Percentiles rank a stretch among this genome's conserved stretches.
These are phyloP conservation scores for Trissolcus japonicus DNA, from an alignment of 2,888 invertebrate genomes.

Conservation along the genomic window DNA sequence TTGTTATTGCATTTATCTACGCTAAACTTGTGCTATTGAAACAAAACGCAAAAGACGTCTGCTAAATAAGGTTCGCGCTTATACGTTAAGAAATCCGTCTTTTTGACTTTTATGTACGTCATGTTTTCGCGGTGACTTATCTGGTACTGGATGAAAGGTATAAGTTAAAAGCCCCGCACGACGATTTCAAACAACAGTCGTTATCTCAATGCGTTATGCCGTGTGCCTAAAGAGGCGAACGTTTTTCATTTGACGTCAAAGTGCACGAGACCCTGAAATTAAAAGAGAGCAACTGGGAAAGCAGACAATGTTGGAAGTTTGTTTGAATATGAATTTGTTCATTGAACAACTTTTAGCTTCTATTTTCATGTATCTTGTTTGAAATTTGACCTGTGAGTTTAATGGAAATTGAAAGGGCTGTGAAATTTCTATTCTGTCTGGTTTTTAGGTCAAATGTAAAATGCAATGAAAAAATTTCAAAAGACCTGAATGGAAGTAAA, in stretches of 20 bases:
- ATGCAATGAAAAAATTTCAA: not conserved
- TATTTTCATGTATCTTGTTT: too few species aligned
- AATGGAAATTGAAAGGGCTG: too few species aligned
- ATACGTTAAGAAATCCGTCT: conserved; percentile 1
- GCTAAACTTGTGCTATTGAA: too few species aligned
- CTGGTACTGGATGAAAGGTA: not conserved
- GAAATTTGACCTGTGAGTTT: too few species aligned
- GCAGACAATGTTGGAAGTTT: not conserved
- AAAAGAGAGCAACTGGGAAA: not conserved
- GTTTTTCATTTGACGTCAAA: conserved; percentile 1
- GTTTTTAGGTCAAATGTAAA: too few species aligned
- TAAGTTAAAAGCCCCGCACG: conserved; percentile 14
- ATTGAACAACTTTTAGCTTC: not conserved
- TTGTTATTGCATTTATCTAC: too few species aligned
- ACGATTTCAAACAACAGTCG: conserved; percentile 15
- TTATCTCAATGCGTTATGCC: conserved; percentile 8
- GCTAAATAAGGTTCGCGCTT: too few species aligned
- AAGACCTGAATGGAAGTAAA: not conserved
- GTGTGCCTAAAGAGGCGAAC: not conserved
- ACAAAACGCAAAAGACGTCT: conserved; percentile 1
- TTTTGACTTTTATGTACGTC: not conserved
- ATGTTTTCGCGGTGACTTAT: not conserved
- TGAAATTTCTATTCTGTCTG: too few species aligned
- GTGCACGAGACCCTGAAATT: conserved; percentile 6
- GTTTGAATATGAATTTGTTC: conserved; percentile 1